Percentiles rank a stretch among this genome's conserved stretches.
Evolutionary conservation across 1,140 invertebrate genomes (phyloP).

Genomic region (Agrypnia vestita): DNA sequence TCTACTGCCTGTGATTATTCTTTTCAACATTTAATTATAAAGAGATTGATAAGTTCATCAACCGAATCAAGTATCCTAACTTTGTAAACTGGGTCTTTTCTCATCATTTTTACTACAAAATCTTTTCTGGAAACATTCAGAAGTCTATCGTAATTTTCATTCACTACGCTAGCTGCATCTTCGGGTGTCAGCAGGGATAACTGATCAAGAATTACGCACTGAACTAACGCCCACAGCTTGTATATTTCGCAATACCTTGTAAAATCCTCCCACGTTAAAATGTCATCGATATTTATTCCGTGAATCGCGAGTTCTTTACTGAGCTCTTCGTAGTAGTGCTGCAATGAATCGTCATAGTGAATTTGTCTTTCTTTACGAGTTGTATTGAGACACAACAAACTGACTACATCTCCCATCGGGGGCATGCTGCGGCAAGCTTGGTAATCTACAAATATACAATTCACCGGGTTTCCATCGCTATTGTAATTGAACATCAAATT

Average conservation of each 20-base stretch:
- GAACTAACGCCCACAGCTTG: constrained; percentile 50
- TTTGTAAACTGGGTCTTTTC: constrained; percentile 46
- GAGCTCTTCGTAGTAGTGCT: constrained; percentile 48
- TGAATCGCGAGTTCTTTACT: constrained; percentile 29
- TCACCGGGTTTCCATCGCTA: constrained; percentile 45
- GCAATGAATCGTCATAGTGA: constrained; percentile 17
- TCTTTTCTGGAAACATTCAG: constrained; percentile 46
- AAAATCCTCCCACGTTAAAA: constrained; percentile 48
- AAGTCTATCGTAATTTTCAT: constrained; percentile 32
- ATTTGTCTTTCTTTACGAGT: constrained; percentile 32
- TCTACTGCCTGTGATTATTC: no score
- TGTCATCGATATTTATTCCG: constrained; percentile 27
- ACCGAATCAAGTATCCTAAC: constrained; percentile 43
- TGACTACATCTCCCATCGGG: constrained; percentile 73
- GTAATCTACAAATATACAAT: constrained; percentile 71
- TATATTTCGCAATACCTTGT: constrained; percentile 41
- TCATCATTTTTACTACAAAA: constrained; percentile 33
- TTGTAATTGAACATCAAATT: constrained; percentile 77
- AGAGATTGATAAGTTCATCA: constrained; percentile 54
- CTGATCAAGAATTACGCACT: constrained; percentile 47
- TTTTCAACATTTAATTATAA: neutral
- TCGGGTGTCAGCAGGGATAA: constrained; percentile 42
- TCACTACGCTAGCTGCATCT: constrained; percentile 22
- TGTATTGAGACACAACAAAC: constrained; percentile 53
- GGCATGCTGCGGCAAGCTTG: constrained; percentile 74